Evolutionary conservation across 2,113 vertebrate genomes (phyloP).

Genomic region (Polypterus senegalus): DNA sequence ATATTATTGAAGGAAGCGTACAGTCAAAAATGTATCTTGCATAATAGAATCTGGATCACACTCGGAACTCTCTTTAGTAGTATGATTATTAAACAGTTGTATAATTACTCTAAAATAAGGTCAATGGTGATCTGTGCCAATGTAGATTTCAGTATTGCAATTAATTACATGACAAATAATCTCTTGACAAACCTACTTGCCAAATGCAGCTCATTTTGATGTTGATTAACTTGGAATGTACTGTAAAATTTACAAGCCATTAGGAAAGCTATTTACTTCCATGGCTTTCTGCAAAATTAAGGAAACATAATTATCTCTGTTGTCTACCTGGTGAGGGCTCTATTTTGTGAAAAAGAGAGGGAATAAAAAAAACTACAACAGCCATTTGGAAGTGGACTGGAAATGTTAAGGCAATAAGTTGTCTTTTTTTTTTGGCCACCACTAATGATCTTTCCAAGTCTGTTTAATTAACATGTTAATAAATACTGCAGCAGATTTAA

Average conservation of each 20-base stretch:
- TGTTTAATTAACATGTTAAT: constrained; percentile 67
- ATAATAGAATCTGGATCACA: too few relatives aligned
- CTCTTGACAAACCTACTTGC: constrained; percentile 22
- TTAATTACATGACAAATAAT: constrained; percentile 30
- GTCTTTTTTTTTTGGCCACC: constrained; percentile 17
- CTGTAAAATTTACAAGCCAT: constrained; percentile 30
- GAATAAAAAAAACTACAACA: constrained; percentile 17
- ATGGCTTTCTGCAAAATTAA: constrained; percentile 41
- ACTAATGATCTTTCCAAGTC: constrained; percentile 34
- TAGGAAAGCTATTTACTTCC: constrained; percentile 28
- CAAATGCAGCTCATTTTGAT: constrained; percentile 31
- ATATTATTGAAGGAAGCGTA: too few relatives aligned
- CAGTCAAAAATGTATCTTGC: too few relatives aligned
- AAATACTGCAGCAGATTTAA: constrained; percentile 54
- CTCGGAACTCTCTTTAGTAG: too few relatives aligned
- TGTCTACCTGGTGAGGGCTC: constrained; percentile 28
- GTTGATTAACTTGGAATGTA: constrained; percentile 27
- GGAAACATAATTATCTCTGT: constrained; percentile 44
- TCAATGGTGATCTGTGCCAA: constrained; percentile 16
- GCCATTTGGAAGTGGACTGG: constrained; percentile 23
- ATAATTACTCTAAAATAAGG: not conserved
- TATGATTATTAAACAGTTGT: too few relatives aligned
- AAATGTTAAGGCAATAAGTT: constrained; percentile 25
- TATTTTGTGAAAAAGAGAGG: constrained; percentile 22
- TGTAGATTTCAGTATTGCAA: constrained; percentile 14